A percentile compares a stretch with the other conserved stretches of the same genome.
phyloP scores from a whole-genome alignment of 2,113 vertebrate species.

The Boulengeromyrus knoepffleri region DNA sequence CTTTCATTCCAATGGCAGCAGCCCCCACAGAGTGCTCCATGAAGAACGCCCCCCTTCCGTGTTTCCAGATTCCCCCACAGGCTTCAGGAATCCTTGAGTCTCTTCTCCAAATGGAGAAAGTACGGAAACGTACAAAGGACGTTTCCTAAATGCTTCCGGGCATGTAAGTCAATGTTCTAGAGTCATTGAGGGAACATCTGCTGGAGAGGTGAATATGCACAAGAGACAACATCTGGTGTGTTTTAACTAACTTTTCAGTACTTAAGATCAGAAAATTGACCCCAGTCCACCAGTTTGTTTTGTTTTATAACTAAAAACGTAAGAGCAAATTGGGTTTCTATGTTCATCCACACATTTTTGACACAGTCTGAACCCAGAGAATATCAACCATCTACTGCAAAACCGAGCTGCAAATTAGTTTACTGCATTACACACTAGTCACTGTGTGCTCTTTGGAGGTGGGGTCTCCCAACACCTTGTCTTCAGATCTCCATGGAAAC shows the following conservation, averaged over 20 bases:
- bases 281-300: not conserved
- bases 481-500: not conserved
- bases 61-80: not conserved
- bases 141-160: not conserved
- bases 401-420: not conserved
- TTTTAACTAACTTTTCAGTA: slow-evolving; percentile 33
- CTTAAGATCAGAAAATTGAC: slow-evolving; percentile 32
- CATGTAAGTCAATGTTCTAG: not conserved
- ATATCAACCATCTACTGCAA: not conserved
- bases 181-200: not conserved
- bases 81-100: not conserved
- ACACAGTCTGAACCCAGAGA: not conserved
- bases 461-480: not conserved
- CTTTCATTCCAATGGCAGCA: not conserved
- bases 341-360: not conserved
- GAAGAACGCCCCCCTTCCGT: not conserved
- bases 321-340: not conserved
- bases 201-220: not conserved
- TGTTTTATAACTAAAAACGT: not conserved
- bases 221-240: slow-evolving; percentile 56
- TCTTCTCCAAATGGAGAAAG: not conserved
- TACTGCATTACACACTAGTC: not conserved
- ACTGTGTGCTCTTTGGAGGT: not conserved
- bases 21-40: not conserved
- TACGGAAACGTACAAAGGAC: not conserved